Base-by-base conservation (phyloP, 2,113 vertebrate species). In the Cichladusa arquata region DNA sequence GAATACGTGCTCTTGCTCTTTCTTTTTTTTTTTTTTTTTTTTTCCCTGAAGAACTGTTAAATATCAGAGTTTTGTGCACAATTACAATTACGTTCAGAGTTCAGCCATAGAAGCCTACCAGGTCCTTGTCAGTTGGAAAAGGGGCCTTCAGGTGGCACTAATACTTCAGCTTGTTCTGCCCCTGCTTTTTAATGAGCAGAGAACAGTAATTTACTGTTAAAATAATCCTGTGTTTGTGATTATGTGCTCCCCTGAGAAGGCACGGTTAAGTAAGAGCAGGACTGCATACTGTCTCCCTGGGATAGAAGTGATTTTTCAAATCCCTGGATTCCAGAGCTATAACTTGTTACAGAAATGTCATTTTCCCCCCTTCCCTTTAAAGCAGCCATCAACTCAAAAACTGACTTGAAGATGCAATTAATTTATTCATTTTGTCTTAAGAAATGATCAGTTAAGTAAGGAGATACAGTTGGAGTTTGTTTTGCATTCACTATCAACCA, bases 41-140 rank as follows among this genome's bases (percentile, higher is more conserved):
- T 26, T 28, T 19, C 19, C 0, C 16, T 50, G n/a, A 51, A 28
- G 33, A 80, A 36, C 11, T 29, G n/a, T 81, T 66, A 33, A 51
- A 33, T 40, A 34, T 60, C 36, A 20, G n/a, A 4, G 7, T 77
- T 85, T 17, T 85, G 13, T 47, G 34, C 17, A 8, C 33, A 54
- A 6, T 53, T 69, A 5, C 17, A 51, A 2, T 50, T 34, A 6
- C 0, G 3, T 47, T 67, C 13, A n/a, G 8, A 54, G 40, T 38
- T 91, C 44, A 53, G 11, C 36, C 11, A 8, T 23, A 8, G 16
- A n/a, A 91, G 40, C 8, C 7, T 53, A 28, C 12, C 28, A 34
- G 19, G 45, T 44, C 34, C 36, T 81, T 90, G 60, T 48, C 60
- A 57, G 9, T 48, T 89, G 69, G 15, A 13, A 51, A 33, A 71